Conservation (phyloP, 2,888 invertebrate genomes). For the Zonitis immaculata region DNA sequence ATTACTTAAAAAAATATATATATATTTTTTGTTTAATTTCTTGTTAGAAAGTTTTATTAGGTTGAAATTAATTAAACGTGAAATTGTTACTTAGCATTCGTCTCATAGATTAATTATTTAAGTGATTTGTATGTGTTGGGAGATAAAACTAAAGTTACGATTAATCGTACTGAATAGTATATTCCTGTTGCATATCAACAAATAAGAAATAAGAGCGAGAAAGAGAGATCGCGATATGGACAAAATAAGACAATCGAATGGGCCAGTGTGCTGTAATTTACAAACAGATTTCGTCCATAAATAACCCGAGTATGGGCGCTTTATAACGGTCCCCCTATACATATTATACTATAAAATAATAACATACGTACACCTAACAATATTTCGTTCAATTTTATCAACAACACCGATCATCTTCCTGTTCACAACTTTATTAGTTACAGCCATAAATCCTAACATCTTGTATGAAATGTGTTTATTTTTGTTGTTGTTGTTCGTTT, state of each 20-base stretch:
- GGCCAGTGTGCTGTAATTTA: slow-evolving; percentile 10
- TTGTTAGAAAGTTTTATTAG: not conserved
- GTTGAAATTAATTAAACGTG: not conserved
- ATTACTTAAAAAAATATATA: too few species aligned
- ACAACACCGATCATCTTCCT: slow-evolving; percentile 6
- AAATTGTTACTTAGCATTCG: not conserved
- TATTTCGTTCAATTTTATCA: slow-evolving; percentile 12
- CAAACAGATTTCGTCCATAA: slow-evolving; percentile 9
- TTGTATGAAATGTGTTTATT: not conserved
- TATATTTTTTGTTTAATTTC: too few species aligned
- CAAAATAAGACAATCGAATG: slow-evolving; percentile 12
- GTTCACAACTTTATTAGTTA: slow-evolving; percentile 15
- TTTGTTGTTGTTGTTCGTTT: not conserved
- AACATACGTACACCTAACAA: slow-evolving; percentile 3
- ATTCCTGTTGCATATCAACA: slow-evolving; percentile 5
- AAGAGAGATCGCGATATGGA: not conserved
- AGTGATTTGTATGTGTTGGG: slow-evolving; percentile 4
- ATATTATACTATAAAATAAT: slow-evolving; percentile 12
- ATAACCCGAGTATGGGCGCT: slow-evolving; percentile 11
- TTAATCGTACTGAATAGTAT: slow-evolving; percentile 6
- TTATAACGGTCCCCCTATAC: slow-evolving; percentile 9
- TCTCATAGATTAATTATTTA: not conserved
- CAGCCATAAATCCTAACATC: slow-evolving; percentile 10
- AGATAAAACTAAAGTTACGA: slow-evolving; percentile 6
- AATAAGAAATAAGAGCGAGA: not conserved